Evolutionary conservation across 53 echinoderm and acorn worm genomes (phyloP), one percentile per base, ranked within the genome.

Genomic region (Stichopus horrens): DNA sequence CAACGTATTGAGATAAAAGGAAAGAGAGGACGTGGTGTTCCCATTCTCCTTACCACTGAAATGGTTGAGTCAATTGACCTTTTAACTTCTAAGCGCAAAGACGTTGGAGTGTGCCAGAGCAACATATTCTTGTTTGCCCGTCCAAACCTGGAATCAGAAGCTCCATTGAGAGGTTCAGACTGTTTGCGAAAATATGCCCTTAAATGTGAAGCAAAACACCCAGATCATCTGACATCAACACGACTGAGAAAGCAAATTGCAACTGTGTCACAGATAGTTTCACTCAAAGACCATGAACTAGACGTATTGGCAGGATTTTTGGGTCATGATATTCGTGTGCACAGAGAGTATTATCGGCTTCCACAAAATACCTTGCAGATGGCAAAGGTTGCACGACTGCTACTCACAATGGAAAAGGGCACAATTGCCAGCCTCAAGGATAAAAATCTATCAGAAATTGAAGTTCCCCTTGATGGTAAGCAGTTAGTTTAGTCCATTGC

Each of bases 111-210:
- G 18, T 52, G 58, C 59, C 52, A 92, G 53, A 73, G 51, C 77
- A 94, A 93, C 82, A 13, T 9, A 14, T 94, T 66, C 77, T 59
- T 94, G 54, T 94, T 94, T 58, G 86, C 81, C 22, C n/a, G 19
- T 18, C 52, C 83, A 7, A 55, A 54, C 57, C 21, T 55, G 9
- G 80, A 56, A n/a, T 81, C 87, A 23, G 11, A 54, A 71, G 55
- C 54, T 73, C 91, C 21, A 22, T 6, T 83, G 83, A 57, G 83
- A 10, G 83, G 83, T 21, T 53, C 83, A 58, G 83, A 63, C 18
- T 83, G 83, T 58, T 4, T 83, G 20, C 57, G 83, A 4, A 59
- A 83, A n/a, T 83, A 83, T 59, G 83, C 83, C 4, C 5, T 60
- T 7, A 57, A 58, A 8, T 57, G 58, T 4, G 59, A 22, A 58